Percentiles rank a stretch among this genome's conserved stretches.
Conservation (phyloP, 2,888 invertebrate species). For the Meliscaeva auricollis region DNA sequence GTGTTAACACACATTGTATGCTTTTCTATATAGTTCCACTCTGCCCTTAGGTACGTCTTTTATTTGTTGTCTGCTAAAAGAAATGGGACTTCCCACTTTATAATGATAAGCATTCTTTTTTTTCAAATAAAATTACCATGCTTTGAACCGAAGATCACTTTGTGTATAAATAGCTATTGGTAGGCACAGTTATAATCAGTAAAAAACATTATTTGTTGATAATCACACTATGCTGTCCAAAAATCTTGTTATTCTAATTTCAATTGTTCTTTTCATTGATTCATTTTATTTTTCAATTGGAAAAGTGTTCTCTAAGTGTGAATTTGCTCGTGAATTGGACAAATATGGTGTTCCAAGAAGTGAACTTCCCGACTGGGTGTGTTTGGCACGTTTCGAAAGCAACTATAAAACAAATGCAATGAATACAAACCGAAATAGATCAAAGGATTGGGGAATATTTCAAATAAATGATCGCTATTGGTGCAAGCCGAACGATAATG, state of each 20-base stretch:
- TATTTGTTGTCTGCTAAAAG: background rate
- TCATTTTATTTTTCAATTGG: conserved; percentile 31
- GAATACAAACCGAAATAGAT: conserved; percentile 85
- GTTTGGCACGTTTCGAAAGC: conserved; percentile 82
- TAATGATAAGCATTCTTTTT: background rate
- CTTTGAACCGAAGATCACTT: background rate
- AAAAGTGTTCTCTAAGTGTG: conserved; percentile 79
- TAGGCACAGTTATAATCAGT: background rate
- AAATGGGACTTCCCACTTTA: background rate
- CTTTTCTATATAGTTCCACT: too few species aligned
- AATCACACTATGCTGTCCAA: background rate
- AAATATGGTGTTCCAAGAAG: conserved; percentile 81
- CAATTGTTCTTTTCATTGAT: background rate
- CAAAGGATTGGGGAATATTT: conserved; percentile 83
- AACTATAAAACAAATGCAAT: conserved; percentile 84
- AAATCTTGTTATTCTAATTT: background rate
- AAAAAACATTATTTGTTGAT: background rate
- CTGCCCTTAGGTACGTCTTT: too few species aligned
- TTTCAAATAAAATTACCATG: background rate
- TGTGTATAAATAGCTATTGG: background rate
- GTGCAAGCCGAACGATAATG: conserved; percentile 81
- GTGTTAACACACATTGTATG: too few species aligned
- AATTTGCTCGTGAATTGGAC: conserved; percentile 80
- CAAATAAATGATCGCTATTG: conserved; percentile 83
- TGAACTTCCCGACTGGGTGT: conserved; percentile 81